Conservation (phyloP, 2,888 invertebrate species). For the Tetranychus piercei region DNA sequence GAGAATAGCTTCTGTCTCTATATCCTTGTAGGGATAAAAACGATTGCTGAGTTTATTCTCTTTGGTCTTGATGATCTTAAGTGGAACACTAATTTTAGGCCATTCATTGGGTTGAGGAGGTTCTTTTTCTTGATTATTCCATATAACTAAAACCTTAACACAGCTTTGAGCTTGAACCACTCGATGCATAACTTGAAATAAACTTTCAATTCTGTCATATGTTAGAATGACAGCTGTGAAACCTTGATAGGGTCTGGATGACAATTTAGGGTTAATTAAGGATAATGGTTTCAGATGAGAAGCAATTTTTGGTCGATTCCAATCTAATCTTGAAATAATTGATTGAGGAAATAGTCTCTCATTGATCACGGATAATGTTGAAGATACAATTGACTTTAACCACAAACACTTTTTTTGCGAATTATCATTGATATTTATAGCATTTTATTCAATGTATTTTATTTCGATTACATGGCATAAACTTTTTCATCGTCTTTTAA, state of each 20-base stretch:
- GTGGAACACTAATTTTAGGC: slow-evolving; percentile 64
- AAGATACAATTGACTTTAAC: slow-evolving; percentile 56
- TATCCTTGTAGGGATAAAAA: slow-evolving; percentile 85
- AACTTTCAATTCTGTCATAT: slow-evolving; percentile 71
- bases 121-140: slow-evolving; percentile 82
- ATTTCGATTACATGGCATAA: slow-evolving; percentile 66
- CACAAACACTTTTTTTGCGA: no score
- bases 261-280: slow-evolving; percentile 14
- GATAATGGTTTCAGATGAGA: background rate
- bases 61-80: slow-evolving; percentile 72
- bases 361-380: slow-evolving; percentile 66
- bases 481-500: slow-evolving; percentile 87
- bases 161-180: slow-evolving; percentile 70
- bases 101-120: slow-evolving; percentile 71
- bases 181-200: slow-evolving; percentile 66
- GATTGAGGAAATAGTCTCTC: slow-evolving; percentile 71
- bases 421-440: no score
- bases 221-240: slow-evolving; percentile 91
- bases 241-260: slow-evolving; percentile 46
- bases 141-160: slow-evolving; percentile 74
- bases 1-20: slow-evolving; percentile 84
- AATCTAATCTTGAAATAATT: slow-evolving; percentile 56
- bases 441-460: no score
- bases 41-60: slow-evolving; percentile 83
- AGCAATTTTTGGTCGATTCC: slow-evolving; percentile 45